A percentile compares a stretch with the other conserved stretches of the same genome.
phyloP scores from a whole-genome alignment of 2,888 invertebrate species.

The Elegia similella region DNA sequence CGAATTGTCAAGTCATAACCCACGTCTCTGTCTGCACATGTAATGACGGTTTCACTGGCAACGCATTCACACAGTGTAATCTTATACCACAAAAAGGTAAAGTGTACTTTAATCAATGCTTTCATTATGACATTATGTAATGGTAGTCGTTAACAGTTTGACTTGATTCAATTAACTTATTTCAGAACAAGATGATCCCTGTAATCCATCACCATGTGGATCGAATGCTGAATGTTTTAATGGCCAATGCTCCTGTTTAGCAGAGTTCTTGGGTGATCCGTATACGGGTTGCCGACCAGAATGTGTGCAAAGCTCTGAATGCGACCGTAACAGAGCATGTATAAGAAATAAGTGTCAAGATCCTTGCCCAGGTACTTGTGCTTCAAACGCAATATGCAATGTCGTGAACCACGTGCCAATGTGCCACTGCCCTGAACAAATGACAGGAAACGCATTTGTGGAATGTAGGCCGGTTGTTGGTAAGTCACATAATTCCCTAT shows the following conservation, averaged over 20 bases:
- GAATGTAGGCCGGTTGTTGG: conserved; percentile 81
- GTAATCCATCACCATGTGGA: conserved; percentile 86
- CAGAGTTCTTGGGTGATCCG: conserved; percentile 89
- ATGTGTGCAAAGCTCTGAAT: conserved; percentile 88
- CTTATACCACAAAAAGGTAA: conserved; percentile 60
- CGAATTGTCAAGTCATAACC: conserved; percentile 82
- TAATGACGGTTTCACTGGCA: conserved; percentile 80
- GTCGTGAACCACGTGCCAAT: conserved; percentile 84
- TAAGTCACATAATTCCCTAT: conserved; percentile 38
- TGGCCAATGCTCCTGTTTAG: conserved; percentile 86
- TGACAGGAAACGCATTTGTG: conserved; percentile 87
- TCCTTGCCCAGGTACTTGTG: conserved; percentile 91
- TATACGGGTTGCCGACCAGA: conserved; percentile 89
- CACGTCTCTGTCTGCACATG: conserved; percentile 85
- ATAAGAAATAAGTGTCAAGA: conserved; percentile 88
- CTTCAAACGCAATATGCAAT: conserved; percentile 86
- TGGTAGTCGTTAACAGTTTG: too few relatives aligned
- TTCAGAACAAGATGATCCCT: conserved; percentile 79
- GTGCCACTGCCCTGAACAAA: conserved; percentile 83
- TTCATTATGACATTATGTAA: neutral
- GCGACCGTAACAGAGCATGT: conserved; percentile 86
- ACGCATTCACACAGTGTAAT: conserved; percentile 82
- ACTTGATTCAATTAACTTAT: conserved; percentile 13
- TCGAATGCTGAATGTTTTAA: conserved; percentile 86
- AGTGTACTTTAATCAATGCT: conserved; percentile 10